Conservation (phyloP, 2,888 invertebrate genomes). For the Trissolcus japonicus region DNA sequence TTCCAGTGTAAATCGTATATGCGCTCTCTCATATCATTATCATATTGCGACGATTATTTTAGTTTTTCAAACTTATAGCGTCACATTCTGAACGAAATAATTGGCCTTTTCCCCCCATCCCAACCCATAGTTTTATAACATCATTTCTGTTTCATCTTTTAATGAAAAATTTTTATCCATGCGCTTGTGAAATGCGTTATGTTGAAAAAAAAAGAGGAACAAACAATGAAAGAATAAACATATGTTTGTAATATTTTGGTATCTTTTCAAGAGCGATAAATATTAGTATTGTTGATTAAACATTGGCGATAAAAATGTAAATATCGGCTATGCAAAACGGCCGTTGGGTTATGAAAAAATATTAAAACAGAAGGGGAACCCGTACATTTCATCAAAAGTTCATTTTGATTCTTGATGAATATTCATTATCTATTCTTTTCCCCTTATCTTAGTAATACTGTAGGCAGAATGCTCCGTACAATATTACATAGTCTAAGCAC, state of each 20-base stretch:
- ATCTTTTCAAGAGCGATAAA: too few species aligned
- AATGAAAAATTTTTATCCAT: too few species aligned
- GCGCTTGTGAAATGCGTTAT: too few species aligned
- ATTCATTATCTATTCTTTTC: conserved; percentile 33
- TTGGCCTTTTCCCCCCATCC: neutral
- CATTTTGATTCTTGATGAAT: conserved; percentile 35
- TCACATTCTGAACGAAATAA: conserved; percentile 8
- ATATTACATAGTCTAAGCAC: conserved; percentile 22
- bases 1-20: conserved; percentile 20
- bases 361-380: conserved; percentile 15
- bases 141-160: too few species aligned
- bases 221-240: too few species aligned
- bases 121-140: neutral
- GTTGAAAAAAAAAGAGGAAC: too few species aligned
- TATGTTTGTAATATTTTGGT: too few species aligned
- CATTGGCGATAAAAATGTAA: too few species aligned
- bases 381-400: conserved; percentile 20
- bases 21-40: conserved; percentile 13
- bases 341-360: conserved; percentile 2
- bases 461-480: conserved; percentile 9
- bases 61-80: conserved; percentile 24
- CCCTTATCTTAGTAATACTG: conserved; percentile 23
- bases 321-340: too few species aligned
- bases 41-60: conserved; percentile 13
- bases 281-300: too few species aligned